Evolutionary conservation across 1,140 invertebrate genomes (phyloP).

Genomic region (Aradophagus sp.): DNA sequence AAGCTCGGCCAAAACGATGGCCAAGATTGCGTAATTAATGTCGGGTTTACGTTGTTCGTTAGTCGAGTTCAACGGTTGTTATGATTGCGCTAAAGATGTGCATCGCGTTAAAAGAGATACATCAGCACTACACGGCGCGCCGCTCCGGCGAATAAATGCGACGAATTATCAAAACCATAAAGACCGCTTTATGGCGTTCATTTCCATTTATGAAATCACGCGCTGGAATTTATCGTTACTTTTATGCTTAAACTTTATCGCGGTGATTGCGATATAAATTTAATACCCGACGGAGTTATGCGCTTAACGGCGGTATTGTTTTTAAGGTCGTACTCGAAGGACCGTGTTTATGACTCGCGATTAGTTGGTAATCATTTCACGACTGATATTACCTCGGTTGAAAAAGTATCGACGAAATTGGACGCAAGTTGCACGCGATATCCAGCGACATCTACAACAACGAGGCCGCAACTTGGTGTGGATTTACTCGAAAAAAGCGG

Average conservation of each 20-base stretch:
- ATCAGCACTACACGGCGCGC: too few relatives aligned
- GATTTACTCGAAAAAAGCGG: too few relatives aligned
- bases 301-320: slow-evolving; percentile 3
- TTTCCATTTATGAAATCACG: slow-evolving; percentile 30
- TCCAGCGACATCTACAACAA: too few relatives aligned
- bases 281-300: slow-evolving; percentile 5
- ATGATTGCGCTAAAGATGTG: slow-evolving; percentile 13
- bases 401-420: neutral
- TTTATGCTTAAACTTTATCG: slow-evolving; percentile 11
- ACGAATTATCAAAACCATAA: too few relatives aligned
- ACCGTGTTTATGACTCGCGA: neutral
- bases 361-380: neutral
- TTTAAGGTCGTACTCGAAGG: neutral
- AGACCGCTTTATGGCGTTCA: too few relatives aligned
- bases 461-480: too few relatives aligned
- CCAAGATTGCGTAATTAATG: slow-evolving; percentile 5
- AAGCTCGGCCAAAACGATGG: neutral
- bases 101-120: too few relatives aligned
- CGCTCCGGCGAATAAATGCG: too few relatives aligned
- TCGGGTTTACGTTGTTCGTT: slow-evolving; percentile 16
- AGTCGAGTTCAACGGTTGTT: slow-evolving; percentile 13
- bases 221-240: slow-evolving; percentile 15
- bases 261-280: slow-evolving; percentile 24
- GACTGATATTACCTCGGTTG: neutral
- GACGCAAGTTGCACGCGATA: neutral